Evolutionary conservation across 2,888 invertebrate genomes (phyloP).

Genomic region (Neoascia interrupta): DNA sequence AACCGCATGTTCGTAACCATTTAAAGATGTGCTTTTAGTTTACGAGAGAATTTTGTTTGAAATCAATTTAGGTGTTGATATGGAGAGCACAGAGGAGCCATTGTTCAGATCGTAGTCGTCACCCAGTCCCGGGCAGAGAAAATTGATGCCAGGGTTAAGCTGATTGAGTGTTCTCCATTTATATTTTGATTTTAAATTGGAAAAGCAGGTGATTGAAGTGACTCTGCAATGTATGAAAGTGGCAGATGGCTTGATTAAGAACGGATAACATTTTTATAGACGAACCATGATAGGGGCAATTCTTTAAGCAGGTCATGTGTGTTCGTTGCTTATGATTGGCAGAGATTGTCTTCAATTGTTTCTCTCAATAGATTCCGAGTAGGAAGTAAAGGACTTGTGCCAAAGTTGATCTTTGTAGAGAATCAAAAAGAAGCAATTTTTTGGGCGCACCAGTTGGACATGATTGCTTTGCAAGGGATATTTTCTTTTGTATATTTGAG

Average conservation of each 20-base stretch:
- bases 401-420: too few relatives aligned
- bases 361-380: too few relatives aligned
- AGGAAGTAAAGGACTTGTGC: too few relatives aligned
- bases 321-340: not conserved
- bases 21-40: not conserved
- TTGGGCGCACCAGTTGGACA: too few relatives aligned
- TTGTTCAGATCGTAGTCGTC: conserved; percentile 15
- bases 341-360: not conserved
- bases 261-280: conserved; percentile 16
- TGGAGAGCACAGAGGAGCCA: conserved; percentile 3
- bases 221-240: not conserved
- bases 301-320: conserved; percentile 26
- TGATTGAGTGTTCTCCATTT: conserved; percentile 64
- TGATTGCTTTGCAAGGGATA: too few relatives aligned
- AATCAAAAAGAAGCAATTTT: too few relatives aligned
- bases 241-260: conserved; percentile 26
- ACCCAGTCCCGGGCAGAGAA: conserved; percentile 8
- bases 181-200: conserved; percentile 61
- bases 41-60: conserved; percentile 1
- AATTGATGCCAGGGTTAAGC: conserved; percentile 65
- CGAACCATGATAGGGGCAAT: conserved; percentile 26
- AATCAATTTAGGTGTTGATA: conserved; percentile 30
- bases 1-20: too few relatives aligned
- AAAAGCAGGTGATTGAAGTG: conserved; percentile 47
- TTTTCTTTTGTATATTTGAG: too few relatives aligned